Evolutionary conservation across 2,888 invertebrate species (phyloP), one percentile per base, ranked within the genome.

Genomic region (Tenthredo distinguenda): DNA sequence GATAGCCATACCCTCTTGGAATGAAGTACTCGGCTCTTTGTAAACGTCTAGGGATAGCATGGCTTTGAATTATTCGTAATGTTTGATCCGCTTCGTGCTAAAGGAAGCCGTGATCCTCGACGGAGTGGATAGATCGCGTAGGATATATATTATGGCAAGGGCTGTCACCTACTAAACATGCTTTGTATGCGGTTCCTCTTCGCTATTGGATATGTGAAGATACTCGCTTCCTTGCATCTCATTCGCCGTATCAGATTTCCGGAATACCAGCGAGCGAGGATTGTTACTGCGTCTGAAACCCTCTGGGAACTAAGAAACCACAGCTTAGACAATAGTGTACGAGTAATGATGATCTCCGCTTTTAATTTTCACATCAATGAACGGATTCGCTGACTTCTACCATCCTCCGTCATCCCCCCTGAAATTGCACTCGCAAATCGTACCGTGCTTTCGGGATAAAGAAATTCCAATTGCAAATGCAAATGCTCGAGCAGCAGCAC

Each of bases 381-480:
- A 34, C 50, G n/a, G n/a, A 55, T 77, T 31, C 50, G 4, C 34
- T 2, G 34, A 37, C 15, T 26, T 50, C 6, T 4, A 31, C 21
- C 43, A 47, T 43, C 2, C 7, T 40, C 47, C 34, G 55, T 77
- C 34, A 34, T 47, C 15, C 1, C 50, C 10, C 34, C 12, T 31
- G 31, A 77, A 77, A 77, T 77, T 34, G 4, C 34, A n/a, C 31
- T 55, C 77, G 55, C 74, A 43, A 74, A 74, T 43, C 26, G 21
- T n/a, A 40, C 12, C 3, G 34, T 12, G 21, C 34, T n/a, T 12
- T 18, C 50, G 21, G 40, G 81, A 81, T 58, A 37, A 62, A 81
- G 62, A 81, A 81, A 81, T 81, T 81, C 62, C 81, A 81, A 81
- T 81, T 62, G 62, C 79, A 81, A 81, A 81, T 62, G 79, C 34